Evolutionary conservation across 1,140 invertebrate genomes (phyloP).

Genomic region (Aphelinus certus): DNA sequence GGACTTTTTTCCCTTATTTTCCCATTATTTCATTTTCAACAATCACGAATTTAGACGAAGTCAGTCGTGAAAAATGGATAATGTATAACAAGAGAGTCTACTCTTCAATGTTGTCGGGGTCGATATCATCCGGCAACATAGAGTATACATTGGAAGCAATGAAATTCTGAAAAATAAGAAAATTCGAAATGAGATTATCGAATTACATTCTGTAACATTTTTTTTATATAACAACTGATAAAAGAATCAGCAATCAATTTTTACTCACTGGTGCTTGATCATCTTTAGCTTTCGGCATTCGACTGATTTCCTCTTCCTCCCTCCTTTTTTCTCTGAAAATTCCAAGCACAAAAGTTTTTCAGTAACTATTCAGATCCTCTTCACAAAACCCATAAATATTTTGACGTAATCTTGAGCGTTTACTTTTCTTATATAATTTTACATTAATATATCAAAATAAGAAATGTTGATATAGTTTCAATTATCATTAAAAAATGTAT

Average conservation of each 20-base stretch:
- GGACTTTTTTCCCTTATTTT: not conserved
- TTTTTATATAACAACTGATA: too few relatives aligned
- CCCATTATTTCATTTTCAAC: conserved; percentile 21
- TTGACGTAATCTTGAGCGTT: too few relatives aligned
- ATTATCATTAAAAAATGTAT: too few relatives aligned
- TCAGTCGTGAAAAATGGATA: conserved; percentile 7
- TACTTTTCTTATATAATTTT: too few relatives aligned
- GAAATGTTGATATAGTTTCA: too few relatives aligned
- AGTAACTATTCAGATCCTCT: too few relatives aligned
- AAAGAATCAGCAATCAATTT: conserved; percentile 6
- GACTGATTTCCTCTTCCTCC: conserved; percentile 60
- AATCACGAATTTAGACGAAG: conserved; percentile 36
- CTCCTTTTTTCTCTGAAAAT: conserved; percentile 54
- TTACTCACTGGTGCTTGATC: conserved; percentile 70
- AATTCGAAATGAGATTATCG: not conserved
- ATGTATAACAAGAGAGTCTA: conserved; percentile 51
- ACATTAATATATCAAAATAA: too few relatives aligned
- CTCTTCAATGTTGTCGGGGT: conserved; percentile 60
- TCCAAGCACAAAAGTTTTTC: conserved; percentile 3
- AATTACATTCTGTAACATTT: too few relatives aligned
- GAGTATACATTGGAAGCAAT: conserved; percentile 72
- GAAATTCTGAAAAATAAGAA: conserved; percentile 68
- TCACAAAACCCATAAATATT: too few relatives aligned
- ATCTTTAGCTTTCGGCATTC: conserved; percentile 71
- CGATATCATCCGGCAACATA: conserved; percentile 61